Base-by-base conservation (phyloP, 2,113 vertebrate genomes). In the Myocastor coypus region DNA sequence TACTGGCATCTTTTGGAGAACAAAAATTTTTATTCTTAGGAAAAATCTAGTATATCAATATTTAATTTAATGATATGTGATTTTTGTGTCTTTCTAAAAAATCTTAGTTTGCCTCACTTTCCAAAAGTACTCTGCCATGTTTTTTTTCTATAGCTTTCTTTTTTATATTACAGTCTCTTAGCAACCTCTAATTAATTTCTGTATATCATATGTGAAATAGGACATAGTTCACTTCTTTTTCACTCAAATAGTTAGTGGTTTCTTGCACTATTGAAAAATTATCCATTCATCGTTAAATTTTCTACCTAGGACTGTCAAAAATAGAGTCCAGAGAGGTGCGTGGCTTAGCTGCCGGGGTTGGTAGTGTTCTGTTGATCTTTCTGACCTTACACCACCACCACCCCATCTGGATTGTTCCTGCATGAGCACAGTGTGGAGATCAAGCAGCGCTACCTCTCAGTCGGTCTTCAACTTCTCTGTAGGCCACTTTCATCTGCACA, bases 21-120 rank as follows among this genome's bases (percentile, higher is more conserved):
- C 2, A 91, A 26, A n/a, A 34, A 10, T 57, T 19, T 89, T 90
- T 55, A 50, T 40, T 75, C 50, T 87, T 83, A 22, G 37, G 34
- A 89, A 94, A 91, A 68, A 37, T 32, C 3, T 17, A 86, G 1
- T 71, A 14, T 82, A 82, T 50, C 34, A 68, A 82, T 71, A 92
- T 46, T 73, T 95, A 80, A 83, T 88, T 84, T 87, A 90, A 59
- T 30, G 17, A 32, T 52, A 22, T 24, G 20, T 78, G 22, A 13
- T 86, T 93, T 86, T 87, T 68, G 32, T 66, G 6, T 95, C 73
- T 88, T 80, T 77, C 55, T 87, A 73, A 85, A 57, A 96, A 81
- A 83, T 61, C 22, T 77, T 63, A 63, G 37, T 73, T 93, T 85
- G 73, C 28, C 7, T 30, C 50, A 92, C 22, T 14, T 78, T 82